Evolutionary conservation across 2,888 invertebrate genomes (phyloP), one percentile per base, ranked within the genome.

Genomic region (Siphlonurus alternatus): DNA sequence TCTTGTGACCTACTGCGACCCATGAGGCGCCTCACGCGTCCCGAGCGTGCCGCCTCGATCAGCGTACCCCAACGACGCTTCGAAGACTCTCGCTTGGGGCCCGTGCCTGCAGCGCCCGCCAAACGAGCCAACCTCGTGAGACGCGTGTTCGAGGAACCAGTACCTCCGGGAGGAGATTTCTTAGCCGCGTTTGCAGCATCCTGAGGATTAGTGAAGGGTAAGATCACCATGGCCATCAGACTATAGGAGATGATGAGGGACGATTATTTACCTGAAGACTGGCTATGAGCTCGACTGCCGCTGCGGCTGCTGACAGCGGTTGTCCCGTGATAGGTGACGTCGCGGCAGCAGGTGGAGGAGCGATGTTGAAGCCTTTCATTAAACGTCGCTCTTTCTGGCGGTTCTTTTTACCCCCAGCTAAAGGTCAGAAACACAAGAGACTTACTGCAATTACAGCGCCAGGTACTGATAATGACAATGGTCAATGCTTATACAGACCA

Each of bases 341-440:
- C 61, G 70, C 68, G 19, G 80, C 78, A 19, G 82, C 82, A 0
- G 85, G 83, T 38, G 84, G 84, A 38, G 89, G 87, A 19, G 86
- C 88, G 69, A 93, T 92, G 78, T 94, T 93, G 81, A 94, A 93
- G 19, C 91, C 93, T 76, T 94, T 94, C 92, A 94, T 93, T 64
- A 94, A 79, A 1, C 94, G 83, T 0, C 94, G 83, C 75, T 94
- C 94, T 76, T 93, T 92, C 75, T 93, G 93, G 0, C 93, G 85
- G 74, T 93, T 93, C 78, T 93, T 94, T 77, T 93, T 93, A 64
- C 93, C 93, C 68, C 93, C 92, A 67, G 90, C 87, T 72, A 89
- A 90, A 87, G 74, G 69, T 71, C 70, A 68, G 72, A n/a, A n/a
- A n/a, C n/a, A n/a, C n/a, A n/a, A n/a, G n/a, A n/a, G n/a, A n/a